phyloP scores from a whole-genome alignment of 2,797 vertebrate species.

The Megaceryle alcyon region DNA sequence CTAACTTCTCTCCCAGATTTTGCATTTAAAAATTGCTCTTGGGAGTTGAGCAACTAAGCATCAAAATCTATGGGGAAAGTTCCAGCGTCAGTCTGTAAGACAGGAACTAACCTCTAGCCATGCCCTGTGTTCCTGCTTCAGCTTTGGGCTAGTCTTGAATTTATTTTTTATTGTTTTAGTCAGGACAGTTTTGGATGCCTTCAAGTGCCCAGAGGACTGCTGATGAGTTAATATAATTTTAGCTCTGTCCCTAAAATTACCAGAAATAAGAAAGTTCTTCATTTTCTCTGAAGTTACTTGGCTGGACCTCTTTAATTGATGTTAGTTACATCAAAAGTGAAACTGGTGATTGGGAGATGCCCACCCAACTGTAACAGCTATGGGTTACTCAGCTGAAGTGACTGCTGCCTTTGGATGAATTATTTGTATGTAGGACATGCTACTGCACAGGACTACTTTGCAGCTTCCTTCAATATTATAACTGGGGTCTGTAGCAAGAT shows the following conservation, averaged over 20 bases:
- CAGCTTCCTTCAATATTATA: not conserved
- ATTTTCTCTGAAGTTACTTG: not conserved
- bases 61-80: constrained; percentile 32
- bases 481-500: not conserved
- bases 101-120: not conserved
- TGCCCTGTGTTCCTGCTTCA: not conserved
- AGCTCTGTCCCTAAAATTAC: not conserved
- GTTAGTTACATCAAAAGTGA: not conserved
- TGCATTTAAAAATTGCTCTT: constrained; percentile 63
- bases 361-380: not conserved
- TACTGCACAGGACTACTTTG: accelerated
- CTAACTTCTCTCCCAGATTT: constrained; percentile 46
- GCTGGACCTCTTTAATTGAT: not conserved
- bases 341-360: not conserved
- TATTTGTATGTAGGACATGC: not conserved
- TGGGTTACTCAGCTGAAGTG: not conserved
- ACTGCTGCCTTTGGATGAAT: not conserved
- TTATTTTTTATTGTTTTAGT: not conserved
- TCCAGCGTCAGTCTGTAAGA: not conserved
- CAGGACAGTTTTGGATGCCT: not conserved
- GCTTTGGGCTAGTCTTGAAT: not conserved
- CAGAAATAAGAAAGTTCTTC: not conserved
- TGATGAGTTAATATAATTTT: not conserved
- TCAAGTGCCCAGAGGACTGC: not conserved
- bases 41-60: constrained; percentile 59